Evolutionary conservation across 2,888 invertebrate species (phyloP).

Genomic region (Leucania comma): DNA sequence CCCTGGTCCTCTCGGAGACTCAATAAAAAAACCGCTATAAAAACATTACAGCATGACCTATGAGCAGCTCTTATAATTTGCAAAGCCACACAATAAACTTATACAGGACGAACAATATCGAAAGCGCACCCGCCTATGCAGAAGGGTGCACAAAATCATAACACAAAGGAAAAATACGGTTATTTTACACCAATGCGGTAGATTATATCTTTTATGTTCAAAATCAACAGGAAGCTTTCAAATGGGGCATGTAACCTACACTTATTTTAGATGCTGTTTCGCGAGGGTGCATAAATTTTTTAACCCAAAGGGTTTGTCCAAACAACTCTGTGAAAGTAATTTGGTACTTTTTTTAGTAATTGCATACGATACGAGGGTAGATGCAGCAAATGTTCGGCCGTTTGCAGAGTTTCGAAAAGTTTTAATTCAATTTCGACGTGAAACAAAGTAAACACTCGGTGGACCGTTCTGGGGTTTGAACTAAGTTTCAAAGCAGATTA

Average conservation of each 20-base stretch:
- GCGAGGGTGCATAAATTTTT: slow-evolving; percentile 88
- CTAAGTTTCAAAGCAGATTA: slow-evolving; percentile 79
- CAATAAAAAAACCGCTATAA: slow-evolving; percentile 33
- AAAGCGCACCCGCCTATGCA: slow-evolving; percentile 78
- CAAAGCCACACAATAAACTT: slow-evolving; percentile 78
- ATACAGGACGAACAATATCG: slow-evolving; percentile 73
- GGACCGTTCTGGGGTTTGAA: slow-evolving; percentile 72
- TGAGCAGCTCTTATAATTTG: slow-evolving; percentile 63
- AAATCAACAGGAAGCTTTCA: slow-evolving; percentile 90
- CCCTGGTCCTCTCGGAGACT: background rate
- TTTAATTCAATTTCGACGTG: slow-evolving; percentile 80
- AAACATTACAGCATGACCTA: slow-evolving; percentile 44
- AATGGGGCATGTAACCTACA: slow-evolving; percentile 91
- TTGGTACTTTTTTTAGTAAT: slow-evolving; percentile 78
- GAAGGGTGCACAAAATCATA: slow-evolving; percentile 85
- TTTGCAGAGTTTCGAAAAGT: slow-evolving; percentile 74
- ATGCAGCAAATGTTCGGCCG: slow-evolving; percentile 61
- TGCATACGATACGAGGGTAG: slow-evolving; percentile 70
- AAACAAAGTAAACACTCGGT: slow-evolving; percentile 78
- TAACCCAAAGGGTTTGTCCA: slow-evolving; percentile 85
- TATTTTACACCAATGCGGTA: slow-evolving; percentile 90
- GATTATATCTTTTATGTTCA: slow-evolving; percentile 90
- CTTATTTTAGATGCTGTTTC: slow-evolving; percentile 87
- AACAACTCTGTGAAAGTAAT: slow-evolving; percentile 77
- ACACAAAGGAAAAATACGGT: slow-evolving; percentile 89